Base-by-base conservation (phyloP, 2,113 vertebrate species). In the Oriolus oriolus region DNA sequence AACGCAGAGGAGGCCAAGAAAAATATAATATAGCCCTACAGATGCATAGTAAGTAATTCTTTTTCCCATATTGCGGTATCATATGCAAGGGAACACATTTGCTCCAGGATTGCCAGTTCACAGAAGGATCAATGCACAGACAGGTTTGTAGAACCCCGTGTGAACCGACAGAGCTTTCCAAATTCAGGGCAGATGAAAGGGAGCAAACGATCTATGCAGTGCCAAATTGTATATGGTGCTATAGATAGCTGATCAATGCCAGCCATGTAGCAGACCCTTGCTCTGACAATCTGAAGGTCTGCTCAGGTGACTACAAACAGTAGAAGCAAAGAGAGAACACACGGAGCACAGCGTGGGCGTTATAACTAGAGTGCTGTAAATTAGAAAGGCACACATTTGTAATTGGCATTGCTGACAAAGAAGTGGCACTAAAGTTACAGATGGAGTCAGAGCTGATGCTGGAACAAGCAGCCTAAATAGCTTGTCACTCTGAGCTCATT, bases 381-480 rank as follows among this genome's bases (percentile, higher is more conserved):
- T 97, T 97, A 97, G 96, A 97, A 97, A 97, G 95, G 81, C 95
- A 95, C 96, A 96, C 96, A 97, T 97, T 97, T 97, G 97, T 97
- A 97, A 97, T 97, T 97, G 97, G 97, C 97, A 96, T 97, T 97
- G 95, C 95, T 97, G 97, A 97, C 97, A 97, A 97, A 97, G 97
- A 97, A 97, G 97, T 97, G 96, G 97, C 96, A 96, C 97, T 97
- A 97, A 97, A 97, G 97, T 97, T 97, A 97, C 97, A 97, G 97
- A 97, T 97, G 97, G 97, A 97, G 97, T 97, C 97, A 97, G 96
- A 97, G 96, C 97, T 97, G 97, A 97, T 97, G 97, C 97, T 97
- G 97, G 97, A 97, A 97, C 97, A 93, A 97, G 97, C 97, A 97
- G 95, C 95, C 97, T 97, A 97, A 97, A 97, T 97, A 97, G 97